Evolutionary conservation across 2,113 vertebrate genomes (phyloP), one percentile per base, ranked within the genome.

Genomic region (Notarius lentiginosus): DNA sequence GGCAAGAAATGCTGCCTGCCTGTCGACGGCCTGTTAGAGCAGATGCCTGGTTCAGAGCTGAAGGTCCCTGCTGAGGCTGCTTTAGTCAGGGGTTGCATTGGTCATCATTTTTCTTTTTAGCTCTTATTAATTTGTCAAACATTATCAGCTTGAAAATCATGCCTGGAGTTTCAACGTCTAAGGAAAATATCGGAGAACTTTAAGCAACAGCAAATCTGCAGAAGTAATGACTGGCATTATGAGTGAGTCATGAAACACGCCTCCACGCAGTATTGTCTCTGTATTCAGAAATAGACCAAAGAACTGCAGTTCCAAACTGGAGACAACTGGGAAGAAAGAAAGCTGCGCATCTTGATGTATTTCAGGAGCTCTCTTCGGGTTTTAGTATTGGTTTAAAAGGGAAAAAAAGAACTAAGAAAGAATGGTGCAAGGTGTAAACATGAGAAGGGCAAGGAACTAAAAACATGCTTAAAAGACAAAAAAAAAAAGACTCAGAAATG

Each of bases 1-100:
- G 85, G 85, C 85, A 86, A 22, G 85, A 56, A 80, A 86, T 20
- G 77, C 9, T 49, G 55, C 61, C 55, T 82, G 55, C 76, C 60
- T 68, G 60, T 34, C 15, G 51, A 66, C 47, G 22, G 61, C 30
- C 66, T 86, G 55, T 51, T 86, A 49, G 79, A 85, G 41, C 73
- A 53, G 75, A 85, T 79, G 84, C 75, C 75, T 66, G 73, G 58
- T 60, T 51, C 47, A 85, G 47, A 79, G 66, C 60, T 6, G 73
- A 5, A 49, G 84, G 84, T 79, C 49, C 73, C 84, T 20, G 56
- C 84, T 61, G 41, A 27, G 84, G 30, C 72, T 63, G 72, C 72
- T 77, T 72, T 65, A 61, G 85, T 86, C 66, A 81, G 30, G 22
- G 58, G 41, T 53, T 61, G 55, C 53, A 58, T 30, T n/a, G 85